These are phyloP conservation scores for Venturia canescens DNA, from an alignment of 1,140 invertebrate genomes.

Conservation along the genomic window DNA sequence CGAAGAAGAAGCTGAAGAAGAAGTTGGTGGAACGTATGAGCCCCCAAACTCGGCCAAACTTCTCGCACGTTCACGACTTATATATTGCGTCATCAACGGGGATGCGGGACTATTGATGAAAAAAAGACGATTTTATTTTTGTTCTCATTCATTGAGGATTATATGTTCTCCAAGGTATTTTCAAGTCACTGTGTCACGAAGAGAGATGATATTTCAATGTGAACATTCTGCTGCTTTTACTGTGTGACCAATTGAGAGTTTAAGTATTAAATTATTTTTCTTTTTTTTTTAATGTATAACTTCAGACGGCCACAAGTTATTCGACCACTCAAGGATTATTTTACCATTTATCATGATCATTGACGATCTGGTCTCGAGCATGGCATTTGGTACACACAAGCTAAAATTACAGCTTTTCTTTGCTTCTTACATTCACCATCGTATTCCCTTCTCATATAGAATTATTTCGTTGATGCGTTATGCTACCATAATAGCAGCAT, in stretches of 20 bases:
- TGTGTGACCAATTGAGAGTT: background rate
- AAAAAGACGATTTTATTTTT: slow-evolving; percentile 18
- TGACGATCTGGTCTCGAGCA: too few relatives aligned
- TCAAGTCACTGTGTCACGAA: background rate
- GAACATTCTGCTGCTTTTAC: background rate
- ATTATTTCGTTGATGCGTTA: too few relatives aligned
- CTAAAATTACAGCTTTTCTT: too few relatives aligned
- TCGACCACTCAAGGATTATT: too few relatives aligned
- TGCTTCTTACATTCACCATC: too few relatives aligned
- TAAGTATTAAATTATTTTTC: too few relatives aligned
- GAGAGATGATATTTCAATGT: background rate
- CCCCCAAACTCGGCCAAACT: slow-evolving; percentile 38
- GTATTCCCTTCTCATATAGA: too few relatives aligned
- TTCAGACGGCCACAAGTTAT: too few relatives aligned
- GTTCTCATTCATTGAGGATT: background rate
- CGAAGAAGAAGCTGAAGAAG: background rate
- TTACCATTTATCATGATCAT: too few relatives aligned
- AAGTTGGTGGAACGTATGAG: background rate
- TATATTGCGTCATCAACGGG: slow-evolving; percentile 42
- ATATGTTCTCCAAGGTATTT: background rate
- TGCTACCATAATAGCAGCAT: too few relatives aligned
- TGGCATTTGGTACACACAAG: too few relatives aligned
- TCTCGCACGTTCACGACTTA: slow-evolving; percentile 38
- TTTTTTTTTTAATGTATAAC: too few relatives aligned
- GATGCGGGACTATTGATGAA: background rate